These are phyloP conservation scores for Sebastiscus albofasciatus DNA, from an alignment of 2,797 vertebrate species.

Conservation along the genomic window DNA sequence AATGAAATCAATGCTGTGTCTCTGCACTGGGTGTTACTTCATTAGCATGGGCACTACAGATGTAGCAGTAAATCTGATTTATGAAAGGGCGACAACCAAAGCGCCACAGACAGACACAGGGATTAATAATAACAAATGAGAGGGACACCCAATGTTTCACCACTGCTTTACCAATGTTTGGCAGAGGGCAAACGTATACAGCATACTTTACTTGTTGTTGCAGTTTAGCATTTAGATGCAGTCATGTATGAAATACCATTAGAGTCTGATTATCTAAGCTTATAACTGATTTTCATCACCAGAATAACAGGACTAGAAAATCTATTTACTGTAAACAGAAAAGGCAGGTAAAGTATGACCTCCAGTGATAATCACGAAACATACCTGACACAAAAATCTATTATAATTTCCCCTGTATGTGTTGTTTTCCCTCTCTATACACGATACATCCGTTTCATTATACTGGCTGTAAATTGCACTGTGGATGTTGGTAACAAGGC, in stretches of 20 bases:
- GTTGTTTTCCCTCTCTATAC: background rate
- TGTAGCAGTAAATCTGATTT: slow-evolving; percentile 80
- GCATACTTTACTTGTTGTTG: slow-evolving; percentile 1
- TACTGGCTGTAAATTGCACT: background rate
- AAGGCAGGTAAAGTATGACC: slow-evolving; percentile 10
- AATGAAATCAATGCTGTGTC: slow-evolving; percentile 82
- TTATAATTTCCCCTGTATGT: background rate
- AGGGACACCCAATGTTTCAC: slow-evolving; percentile 36
- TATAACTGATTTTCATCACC: background rate
- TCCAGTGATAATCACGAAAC: slow-evolving; percentile 12
- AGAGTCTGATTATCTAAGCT: background rate
- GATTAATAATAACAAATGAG: slow-evolving; percentile 52
- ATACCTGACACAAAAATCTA: slow-evolving; percentile 17
- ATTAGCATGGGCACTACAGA: slow-evolving; percentile 80
- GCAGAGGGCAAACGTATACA: slow-evolving; percentile 5
- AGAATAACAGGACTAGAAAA: slow-evolving; percentile 11
- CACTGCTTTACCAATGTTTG: slow-evolving; percentile 33
- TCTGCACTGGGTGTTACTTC: slow-evolving; percentile 74
- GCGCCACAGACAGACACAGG: slow-evolving; percentile 44
- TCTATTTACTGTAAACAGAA: slow-evolving; percentile 7
- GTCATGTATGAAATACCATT: slow-evolving; percentile 1
- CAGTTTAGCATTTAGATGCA: slow-evolving; percentile 10
- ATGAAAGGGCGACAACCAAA: slow-evolving; percentile 57
- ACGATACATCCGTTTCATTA: slow-evolving; percentile 2
- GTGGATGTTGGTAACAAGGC: background rate